Conservation (phyloP, 2,888 invertebrate genomes). For the Mythimna ferrago region DNA sequence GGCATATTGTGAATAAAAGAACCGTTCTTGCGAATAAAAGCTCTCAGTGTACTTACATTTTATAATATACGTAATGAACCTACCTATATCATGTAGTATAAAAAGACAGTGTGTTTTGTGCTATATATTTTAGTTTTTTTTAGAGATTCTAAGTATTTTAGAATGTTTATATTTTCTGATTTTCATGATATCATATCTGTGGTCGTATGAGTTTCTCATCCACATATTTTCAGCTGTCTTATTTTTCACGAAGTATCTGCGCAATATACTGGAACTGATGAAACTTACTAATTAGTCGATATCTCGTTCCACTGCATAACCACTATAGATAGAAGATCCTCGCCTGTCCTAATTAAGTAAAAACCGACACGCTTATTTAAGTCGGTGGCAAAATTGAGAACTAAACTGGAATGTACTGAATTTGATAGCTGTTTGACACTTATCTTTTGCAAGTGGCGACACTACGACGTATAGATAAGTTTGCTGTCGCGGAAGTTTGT, state of each 20-base stretch:
- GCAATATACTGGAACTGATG: conserved; percentile 26
- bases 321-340: conserved; percentile 18
- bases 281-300: conserved; percentile 51
- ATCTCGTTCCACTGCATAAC: conserved; percentile 25
- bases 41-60: background rate
- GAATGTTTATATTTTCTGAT: too few species aligned
- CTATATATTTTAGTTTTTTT: too few species aligned
- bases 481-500: conserved; percentile 14
- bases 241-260: conserved; percentile 25
- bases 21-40: conserved; percentile 4
- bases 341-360: conserved; percentile 23
- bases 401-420: conserved; percentile 24
- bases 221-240: conserved; percentile 18
- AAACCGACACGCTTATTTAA: background rate
- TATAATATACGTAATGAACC: background rate
- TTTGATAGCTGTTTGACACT: conserved; percentile 4
- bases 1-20: background rate
- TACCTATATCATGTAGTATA: background rate
- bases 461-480: background rate
- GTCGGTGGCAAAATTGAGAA: conserved; percentile 3
- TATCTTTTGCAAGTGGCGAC: conserved; percentile 19
- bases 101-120: background rate
- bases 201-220: conserved; percentile 1
- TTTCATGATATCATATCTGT: too few species aligned
- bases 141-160: too few species aligned